Conservation (phyloP, 2,113 vertebrate genomes). For the Boleophthalmus pectinirostris region DNA sequence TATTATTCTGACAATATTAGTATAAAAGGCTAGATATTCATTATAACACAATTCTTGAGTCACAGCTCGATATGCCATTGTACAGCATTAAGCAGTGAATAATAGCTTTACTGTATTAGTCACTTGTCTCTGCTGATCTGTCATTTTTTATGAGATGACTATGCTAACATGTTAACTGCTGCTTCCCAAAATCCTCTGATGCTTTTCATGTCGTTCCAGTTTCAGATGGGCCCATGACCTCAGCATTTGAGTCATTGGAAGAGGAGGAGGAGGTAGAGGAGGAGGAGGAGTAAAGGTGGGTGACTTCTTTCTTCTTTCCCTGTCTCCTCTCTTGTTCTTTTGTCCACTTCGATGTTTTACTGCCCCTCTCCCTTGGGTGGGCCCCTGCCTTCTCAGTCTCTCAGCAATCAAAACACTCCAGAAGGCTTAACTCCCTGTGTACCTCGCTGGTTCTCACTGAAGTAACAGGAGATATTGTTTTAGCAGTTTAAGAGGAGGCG, state of each 20-base stretch:
- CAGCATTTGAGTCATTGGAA: constrained; percentile 50
- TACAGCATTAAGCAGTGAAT: not conserved
- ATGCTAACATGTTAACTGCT: constrained; percentile 28
- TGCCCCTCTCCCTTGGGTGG: constrained; percentile 38
- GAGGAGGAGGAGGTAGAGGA: not conserved
- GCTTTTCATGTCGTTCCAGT: constrained; percentile 20
- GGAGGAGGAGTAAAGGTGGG: constrained; percentile 11
- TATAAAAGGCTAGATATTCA: too few species aligned
- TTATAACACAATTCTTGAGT: too few species aligned
- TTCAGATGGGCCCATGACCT: constrained; percentile 31
- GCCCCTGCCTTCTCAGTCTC: constrained; percentile 43
- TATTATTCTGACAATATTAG: too few species aligned
- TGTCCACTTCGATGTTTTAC: constrained; percentile 38
- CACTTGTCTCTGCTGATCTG: constrained; percentile 40
- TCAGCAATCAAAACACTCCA: constrained; percentile 59
- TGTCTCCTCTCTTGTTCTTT: constrained; percentile 32
- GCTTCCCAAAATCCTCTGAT: constrained; percentile 12
- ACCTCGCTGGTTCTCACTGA: constrained; percentile 33
- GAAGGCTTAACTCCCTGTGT: constrained; percentile 43
- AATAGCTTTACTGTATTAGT: not conserved
- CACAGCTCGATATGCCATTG: too few species aligned
- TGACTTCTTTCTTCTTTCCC: constrained; percentile 5
- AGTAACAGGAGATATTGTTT: constrained; percentile 35
- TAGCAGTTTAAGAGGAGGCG: constrained; percentile 28
- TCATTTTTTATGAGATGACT: constrained; percentile 30